A percentile compares a stretch with the other conserved stretches of the same genome.
These are phyloP conservation scores for Hypomecis atomaria DNA, from an alignment of 2,888 invertebrate genomes.

Conservation along the genomic window DNA sequence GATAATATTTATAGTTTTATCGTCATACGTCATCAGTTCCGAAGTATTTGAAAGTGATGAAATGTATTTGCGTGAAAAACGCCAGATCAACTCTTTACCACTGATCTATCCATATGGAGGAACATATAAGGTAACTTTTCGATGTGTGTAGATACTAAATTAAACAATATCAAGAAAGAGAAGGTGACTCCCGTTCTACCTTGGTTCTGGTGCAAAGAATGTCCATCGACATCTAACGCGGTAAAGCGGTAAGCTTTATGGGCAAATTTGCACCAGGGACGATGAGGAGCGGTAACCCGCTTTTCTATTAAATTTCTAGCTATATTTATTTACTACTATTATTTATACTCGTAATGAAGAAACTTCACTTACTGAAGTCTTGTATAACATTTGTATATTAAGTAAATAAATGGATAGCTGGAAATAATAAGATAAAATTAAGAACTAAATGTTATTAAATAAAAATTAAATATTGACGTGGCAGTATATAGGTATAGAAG, in stretches of 20 bases:
- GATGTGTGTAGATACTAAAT: not conserved
- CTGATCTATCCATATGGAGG: constrained; percentile 83
- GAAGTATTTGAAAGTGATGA: constrained; percentile 19
- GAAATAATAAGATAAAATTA: too few species aligned
- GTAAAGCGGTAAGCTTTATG: not conserved
- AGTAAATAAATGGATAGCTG: too few species aligned
- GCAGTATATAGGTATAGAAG: too few species aligned
- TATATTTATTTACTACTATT: not conserved
- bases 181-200: too few species aligned
- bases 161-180: too few species aligned
- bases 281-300: not conserved
- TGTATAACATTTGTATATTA: not conserved
- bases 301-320: too few species aligned
- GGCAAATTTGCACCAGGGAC: not conserved
- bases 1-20: not conserved
- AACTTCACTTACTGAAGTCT: not conserved
- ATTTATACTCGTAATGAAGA: too few species aligned
- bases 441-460: too few species aligned
- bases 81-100: constrained; percentile 75
- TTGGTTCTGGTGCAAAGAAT: not conserved
- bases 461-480: too few species aligned
- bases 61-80: constrained; percentile 45
- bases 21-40: not conserved
- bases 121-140: constrained; percentile 78
- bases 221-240: not conserved